Conservation (phyloP, 2,888 invertebrate species). For the Pseudanteris insignis region DNA sequence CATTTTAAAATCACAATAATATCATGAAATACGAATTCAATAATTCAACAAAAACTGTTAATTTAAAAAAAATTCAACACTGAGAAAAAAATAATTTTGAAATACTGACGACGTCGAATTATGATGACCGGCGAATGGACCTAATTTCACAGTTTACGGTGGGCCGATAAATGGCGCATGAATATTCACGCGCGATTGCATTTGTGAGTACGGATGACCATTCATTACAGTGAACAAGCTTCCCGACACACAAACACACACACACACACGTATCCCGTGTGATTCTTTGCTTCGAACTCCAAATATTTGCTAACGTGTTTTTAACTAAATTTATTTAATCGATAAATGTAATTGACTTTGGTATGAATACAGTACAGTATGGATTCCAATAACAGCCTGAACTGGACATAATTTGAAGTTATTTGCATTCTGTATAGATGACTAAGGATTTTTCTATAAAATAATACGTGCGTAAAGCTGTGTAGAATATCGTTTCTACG, state of each 20-base stretch:
- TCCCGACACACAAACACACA: constrained; percentile 10
- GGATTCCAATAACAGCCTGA: too few species aligned
- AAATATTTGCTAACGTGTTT: background rate
- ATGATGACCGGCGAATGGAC: constrained; percentile 19
- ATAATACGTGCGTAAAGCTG: too few species aligned
- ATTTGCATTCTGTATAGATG: too few species aligned
- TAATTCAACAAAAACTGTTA: too few species aligned
- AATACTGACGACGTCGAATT: constrained; percentile 8
- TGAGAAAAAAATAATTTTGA: constrained; percentile 6
- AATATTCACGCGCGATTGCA: constrained; percentile 27
- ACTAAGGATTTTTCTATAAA: too few species aligned
- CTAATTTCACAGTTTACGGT: constrained; percentile 23
- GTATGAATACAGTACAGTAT: too few species aligned
- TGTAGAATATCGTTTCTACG: too few species aligned
- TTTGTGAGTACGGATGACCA: constrained; percentile 30
- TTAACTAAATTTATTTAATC: background rate
- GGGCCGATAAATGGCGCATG: constrained; percentile 28
- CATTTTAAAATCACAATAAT: too few species aligned
- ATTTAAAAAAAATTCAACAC: too few species aligned
- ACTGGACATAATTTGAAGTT: too few species aligned
- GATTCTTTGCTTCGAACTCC: constrained; percentile 6
- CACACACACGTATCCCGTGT: constrained; percentile 6
- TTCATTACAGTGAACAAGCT: constrained; percentile 21
- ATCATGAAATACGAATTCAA: too few species aligned
- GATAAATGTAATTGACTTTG: too few species aligned